Base-by-base conservation (phyloP, 1,140 invertebrate species). In the Drosophila ogumai region DNA sequence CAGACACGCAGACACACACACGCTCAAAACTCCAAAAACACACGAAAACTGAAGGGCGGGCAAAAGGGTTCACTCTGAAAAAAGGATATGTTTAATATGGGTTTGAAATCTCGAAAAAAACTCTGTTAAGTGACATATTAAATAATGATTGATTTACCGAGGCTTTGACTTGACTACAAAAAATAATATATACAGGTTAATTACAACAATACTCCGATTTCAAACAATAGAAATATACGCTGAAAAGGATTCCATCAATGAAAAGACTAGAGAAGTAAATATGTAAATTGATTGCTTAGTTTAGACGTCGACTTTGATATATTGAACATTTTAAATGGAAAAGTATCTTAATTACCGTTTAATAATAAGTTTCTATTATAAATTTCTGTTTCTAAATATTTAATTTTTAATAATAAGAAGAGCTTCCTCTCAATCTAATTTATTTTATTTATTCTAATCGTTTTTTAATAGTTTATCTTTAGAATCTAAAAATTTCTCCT, bases 1-100 rank as follows among this genome's bases (percentile, higher is more conserved):
- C 73, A 85, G 72, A 81, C 73, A 63, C 77, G 54, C 55, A 59
- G 43, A 54, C 50, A 82, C 40, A 80, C 69, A 82, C 40, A 69
- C 66, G 43, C 58, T 50, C 17, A 56, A 61, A 78, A 73, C 67
- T 73, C 44, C 10, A 10, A 44, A 54, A 67, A 61, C 61, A 49
- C 6, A 13, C 15, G 25, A 31, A 67, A 58, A 40, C 40, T 41
- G 41, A n/a, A 36, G 43, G 46, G 41, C 25, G 50, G 50, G 25
- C 7, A 28, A n/a, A 10, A 34, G 19, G 9, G n/a, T 58, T 36
- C 66, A 69, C 61, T 32, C 25, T 17, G 25, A 22, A 67, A 65
- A 61, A 69, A 50, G 34, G 7, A 55, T 38, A 6, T 7, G 4
- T 9, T 34, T 22, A 36, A 6, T 0, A 17, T 1, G 47, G 25